Base-by-base conservation (phyloP, 1,140 invertebrate genomes). In the Eurosta solidaginis region DNA sequence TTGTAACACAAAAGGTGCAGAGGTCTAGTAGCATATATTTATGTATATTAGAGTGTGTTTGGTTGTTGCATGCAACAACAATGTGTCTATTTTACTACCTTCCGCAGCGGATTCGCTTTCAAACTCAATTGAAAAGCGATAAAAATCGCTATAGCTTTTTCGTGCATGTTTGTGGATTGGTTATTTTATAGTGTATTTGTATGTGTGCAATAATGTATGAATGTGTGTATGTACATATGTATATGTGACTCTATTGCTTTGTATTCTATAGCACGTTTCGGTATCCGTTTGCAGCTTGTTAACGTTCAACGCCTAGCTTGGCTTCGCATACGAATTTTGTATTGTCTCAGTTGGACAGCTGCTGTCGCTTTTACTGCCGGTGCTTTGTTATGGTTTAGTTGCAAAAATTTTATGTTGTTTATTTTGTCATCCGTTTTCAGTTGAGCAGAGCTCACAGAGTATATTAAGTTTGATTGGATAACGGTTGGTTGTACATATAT, bases 81-180 rank as follows among this genome's bases (percentile, higher is more conserved):
- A 68, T 68, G 59, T 68, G 59, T 68, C 59, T 68, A 9, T 20
- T 68, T 68, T 68, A 40, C 33, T 68, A n/a, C 59, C 59, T 68
- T 68, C 59, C 59, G 36, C 59, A 68, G 59, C 59, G 59, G 59
- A 68, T 68, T 68, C 59, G 59, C 59, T 68, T 68, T 68, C 59
- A 40, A 68, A 68, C 59, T 68, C 59, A 40, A 68, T 68, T 68
- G 59, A 68, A 68, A 68, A 68, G 59, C 59, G 59, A 68, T 68
- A 68, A 68, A 68, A 68, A 40, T 68, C 59, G 59, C 59, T 68
- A 29, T 36, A 68, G 25, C 25, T 29, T n/a, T 52, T 42, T 14
- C 59, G 36, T 68, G 33, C 59, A 68, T 40, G n/a, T 68, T 68
- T 68, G 59, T 9, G 59, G 33, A 17, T 47, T 68, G 59, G 5